phyloP scores from a whole-genome alignment of 2,888 invertebrate genomes.

The Euzetes globulus region DNA sequence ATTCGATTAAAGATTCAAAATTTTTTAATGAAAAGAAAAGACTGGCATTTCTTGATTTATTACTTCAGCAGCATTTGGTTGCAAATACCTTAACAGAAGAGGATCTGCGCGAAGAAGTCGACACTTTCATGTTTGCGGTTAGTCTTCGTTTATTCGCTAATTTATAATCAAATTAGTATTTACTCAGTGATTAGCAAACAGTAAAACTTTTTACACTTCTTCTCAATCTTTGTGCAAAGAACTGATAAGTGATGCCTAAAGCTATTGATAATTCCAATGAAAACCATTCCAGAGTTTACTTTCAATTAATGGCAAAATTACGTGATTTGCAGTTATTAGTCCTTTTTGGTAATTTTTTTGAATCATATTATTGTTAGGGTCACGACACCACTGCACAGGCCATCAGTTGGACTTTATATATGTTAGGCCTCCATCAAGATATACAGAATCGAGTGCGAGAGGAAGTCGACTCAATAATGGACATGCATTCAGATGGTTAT shows the following conservation, averaged over 20 bases:
- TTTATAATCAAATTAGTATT: background rate
- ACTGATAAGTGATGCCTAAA: too few species aligned
- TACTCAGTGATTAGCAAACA: background rate
- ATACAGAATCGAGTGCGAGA: conserved; percentile 39
- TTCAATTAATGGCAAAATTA: too few species aligned
- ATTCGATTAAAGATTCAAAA: conserved; percentile 19
- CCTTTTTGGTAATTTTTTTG: background rate
- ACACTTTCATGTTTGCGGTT: conserved; percentile 44
- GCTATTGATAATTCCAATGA: too few species aligned
- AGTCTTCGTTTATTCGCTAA: background rate
- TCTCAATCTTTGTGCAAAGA: too few species aligned
- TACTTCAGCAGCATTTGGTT: conserved; percentile 47
- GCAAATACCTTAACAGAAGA: conserved; percentile 44
- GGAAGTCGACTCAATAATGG: conserved; percentile 40
- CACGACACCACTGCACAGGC: conserved; percentile 42
- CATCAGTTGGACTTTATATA: conserved; percentile 41
- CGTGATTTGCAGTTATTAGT: too few species aligned
- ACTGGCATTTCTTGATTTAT: conserved; percentile 50
- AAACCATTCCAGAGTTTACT: too few species aligned
- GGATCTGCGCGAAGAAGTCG: conserved; percentile 52
- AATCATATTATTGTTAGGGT: conserved; percentile 18
- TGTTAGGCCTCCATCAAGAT: conserved; percentile 41
- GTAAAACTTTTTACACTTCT: too few species aligned
- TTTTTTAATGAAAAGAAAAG: conserved; percentile 38
- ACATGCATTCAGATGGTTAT: background rate